phyloP scores from a whole-genome alignment of 2,797 vertebrate species.

The Gadopsis marmoratus region DNA sequence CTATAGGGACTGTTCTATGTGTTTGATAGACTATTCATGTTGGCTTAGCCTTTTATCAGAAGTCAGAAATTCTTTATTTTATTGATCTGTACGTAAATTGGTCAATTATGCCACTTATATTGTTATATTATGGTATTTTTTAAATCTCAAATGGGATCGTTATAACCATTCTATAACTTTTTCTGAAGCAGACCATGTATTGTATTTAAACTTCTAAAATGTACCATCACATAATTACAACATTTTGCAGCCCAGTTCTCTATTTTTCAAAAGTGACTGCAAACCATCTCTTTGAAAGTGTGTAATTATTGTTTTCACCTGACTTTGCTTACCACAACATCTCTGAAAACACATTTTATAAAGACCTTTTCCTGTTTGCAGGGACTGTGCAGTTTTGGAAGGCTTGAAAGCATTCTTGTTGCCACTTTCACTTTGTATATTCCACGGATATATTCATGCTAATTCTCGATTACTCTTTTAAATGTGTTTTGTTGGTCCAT shows the following conservation, averaged over 20 bases:
- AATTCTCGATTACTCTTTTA: slow-evolving; percentile 11
- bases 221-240: slow-evolving; percentile 8
- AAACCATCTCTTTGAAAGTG: slow-evolving; percentile 22
- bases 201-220: slow-evolving; percentile 25
- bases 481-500: slow-evolving; percentile 17
- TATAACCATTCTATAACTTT: slow-evolving; percentile 4
- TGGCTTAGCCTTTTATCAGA: slow-evolving; percentile 4
- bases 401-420: slow-evolving; percentile 8
- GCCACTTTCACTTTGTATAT: slow-evolving; percentile 19
- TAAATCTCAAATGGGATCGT: slow-evolving; percentile 10
- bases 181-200: slow-evolving; percentile 5
- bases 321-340: slow-evolving; percentile 3
- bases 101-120: not conserved
- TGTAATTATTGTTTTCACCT: slow-evolving; percentile 11
- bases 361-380: slow-evolving; percentile 8
- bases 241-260: not conserved
- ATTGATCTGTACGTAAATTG: too few relatives aligned
- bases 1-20: slow-evolving; percentile 12
- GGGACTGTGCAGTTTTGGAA: not conserved
- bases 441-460: slow-evolving; percentile 17
- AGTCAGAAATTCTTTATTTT: too few relatives aligned
- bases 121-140: slow-evolving; percentile 13
- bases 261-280: slow-evolving; percentile 3
- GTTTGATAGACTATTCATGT: slow-evolving; percentile 5
- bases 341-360: slow-evolving; percentile 4